Conservation (phyloP, 1,140 invertebrate species). For the Zophobas morio region DNA sequence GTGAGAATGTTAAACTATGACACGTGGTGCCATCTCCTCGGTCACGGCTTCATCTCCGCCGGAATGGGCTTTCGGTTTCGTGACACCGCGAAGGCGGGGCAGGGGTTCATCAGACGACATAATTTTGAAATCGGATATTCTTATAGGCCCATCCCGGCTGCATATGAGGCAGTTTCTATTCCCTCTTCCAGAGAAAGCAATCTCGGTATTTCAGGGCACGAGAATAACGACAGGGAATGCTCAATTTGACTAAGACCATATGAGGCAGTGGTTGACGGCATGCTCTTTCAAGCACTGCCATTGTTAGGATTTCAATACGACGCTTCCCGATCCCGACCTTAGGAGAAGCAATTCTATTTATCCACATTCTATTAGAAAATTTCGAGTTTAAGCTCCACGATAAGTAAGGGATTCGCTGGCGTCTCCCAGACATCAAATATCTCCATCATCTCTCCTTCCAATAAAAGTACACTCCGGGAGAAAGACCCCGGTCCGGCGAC, state of each 20-base stretch:
- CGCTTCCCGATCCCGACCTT: conserved; percentile 25
- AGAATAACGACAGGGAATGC: conserved; percentile 42
- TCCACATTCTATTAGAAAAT: conserved; percentile 43
- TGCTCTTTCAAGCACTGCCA: conserved; percentile 38
- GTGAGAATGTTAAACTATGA: no score
- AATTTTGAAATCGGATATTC: conserved; percentile 44
- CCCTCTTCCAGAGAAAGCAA: conserved; percentile 31
- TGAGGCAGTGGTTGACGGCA: conserved; percentile 40
- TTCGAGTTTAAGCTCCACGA: conserved; percentile 30
- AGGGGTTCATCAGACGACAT: conserved; percentile 14
- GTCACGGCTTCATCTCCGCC: no score
- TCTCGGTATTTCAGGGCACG: conserved; percentile 22
- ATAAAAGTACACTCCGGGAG: conserved; percentile 10
- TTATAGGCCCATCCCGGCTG: conserved; percentile 25
- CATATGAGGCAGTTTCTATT: conserved; percentile 41
- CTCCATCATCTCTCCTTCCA: neutral
- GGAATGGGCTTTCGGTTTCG: no score
- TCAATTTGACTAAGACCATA: conserved; percentile 48
- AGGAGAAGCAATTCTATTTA: conserved; percentile 37
- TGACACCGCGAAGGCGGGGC: neutral
- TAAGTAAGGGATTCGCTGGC: conserved; percentile 27
- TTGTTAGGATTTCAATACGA: conserved; percentile 43
- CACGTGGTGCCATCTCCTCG: no score
- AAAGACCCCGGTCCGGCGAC: neutral
- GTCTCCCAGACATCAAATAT: conserved; percentile 38